Evolutionary conservation across 2,888 invertebrate genomes (phyloP).

Genomic region (Plutella xylostella): DNA sequence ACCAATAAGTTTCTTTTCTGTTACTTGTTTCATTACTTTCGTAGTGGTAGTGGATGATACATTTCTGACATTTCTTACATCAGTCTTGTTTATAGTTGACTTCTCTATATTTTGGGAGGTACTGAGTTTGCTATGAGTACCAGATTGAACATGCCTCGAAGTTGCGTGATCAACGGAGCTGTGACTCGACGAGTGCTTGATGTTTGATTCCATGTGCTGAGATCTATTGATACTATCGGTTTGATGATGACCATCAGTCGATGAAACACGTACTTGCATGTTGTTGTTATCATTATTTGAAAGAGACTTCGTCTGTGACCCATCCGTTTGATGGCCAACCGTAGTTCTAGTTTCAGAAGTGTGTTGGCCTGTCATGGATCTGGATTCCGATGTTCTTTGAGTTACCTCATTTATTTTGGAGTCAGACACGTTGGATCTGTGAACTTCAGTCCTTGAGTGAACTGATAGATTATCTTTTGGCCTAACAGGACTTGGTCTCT

Average conservation of each 20-base stretch:
- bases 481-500: constrained; percentile 43
- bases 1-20: constrained; percentile 66
- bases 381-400: too few relatives aligned
- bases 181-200: constrained; percentile 28
- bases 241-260: too few relatives aligned
- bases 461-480: constrained; percentile 67
- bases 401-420: not conserved
- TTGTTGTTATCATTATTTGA: too few relatives aligned
- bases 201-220: constrained; percentile 27
- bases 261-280: not conserved
- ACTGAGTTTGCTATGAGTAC: constrained; percentile 28
- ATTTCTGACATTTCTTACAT: constrained; percentile 36
- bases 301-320: not conserved
- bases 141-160: constrained; percentile 25
- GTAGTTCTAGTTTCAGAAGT: too few relatives aligned
- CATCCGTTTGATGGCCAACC: not conserved
- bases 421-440: not conserved
- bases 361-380: too few relatives aligned
- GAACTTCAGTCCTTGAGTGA: not conserved
- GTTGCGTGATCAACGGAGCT: constrained; percentile 26
- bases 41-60: constrained; percentile 38
- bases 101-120: constrained; percentile 27
- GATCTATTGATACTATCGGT: not conserved
- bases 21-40: constrained; percentile 64
- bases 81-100: constrained; percentile 31